A percentile compares a stretch with the other conserved stretches of the same genome.
phyloP scores from a whole-genome alignment of 2,888 invertebrate genomes.

The Malthinus flaveolus region DNA sequence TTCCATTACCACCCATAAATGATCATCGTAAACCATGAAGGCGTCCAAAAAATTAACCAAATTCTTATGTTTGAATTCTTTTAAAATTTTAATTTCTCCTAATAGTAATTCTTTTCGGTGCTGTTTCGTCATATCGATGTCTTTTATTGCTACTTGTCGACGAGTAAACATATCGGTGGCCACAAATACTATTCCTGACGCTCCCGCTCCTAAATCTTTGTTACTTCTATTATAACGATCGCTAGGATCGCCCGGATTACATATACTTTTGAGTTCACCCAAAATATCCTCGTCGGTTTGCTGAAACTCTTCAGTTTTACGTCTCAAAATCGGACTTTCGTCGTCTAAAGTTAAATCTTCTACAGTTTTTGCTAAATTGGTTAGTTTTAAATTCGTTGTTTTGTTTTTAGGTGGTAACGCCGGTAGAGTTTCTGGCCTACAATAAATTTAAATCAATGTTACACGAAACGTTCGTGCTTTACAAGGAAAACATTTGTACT shows the following conservation, averaged over 20 bases:
- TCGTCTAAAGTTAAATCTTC: slow-evolving; percentile 53
- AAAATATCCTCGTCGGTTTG: slow-evolving; percentile 74
- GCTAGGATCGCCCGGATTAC: slow-evolving; percentile 81
- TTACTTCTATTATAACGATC: slow-evolving; percentile 75
- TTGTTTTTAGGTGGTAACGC: slow-evolving; percentile 55
- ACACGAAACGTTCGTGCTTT: neutral
- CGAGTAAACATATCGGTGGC: slow-evolving; percentile 76
- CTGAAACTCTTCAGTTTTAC: slow-evolving; percentile 52
- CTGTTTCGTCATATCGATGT: slow-evolving; percentile 93
- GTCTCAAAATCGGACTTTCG: slow-evolving; percentile 60
- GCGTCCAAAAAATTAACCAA: slow-evolving; percentile 94
- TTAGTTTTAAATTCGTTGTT: slow-evolving; percentile 39
- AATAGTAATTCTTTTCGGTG: slow-evolving; percentile 94
- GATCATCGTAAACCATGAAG: slow-evolving; percentile 81
- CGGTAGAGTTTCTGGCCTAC: slow-evolving; percentile 62
- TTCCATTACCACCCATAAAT: slow-evolving; percentile 97
- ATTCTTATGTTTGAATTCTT: slow-evolving; percentile 91
- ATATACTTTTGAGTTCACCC: slow-evolving; percentile 73
- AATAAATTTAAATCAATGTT: slow-evolving; percentile 8
- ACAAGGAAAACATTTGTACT: neutral
- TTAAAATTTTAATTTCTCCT: slow-evolving; percentile 91
- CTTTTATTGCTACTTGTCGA: slow-evolving; percentile 90
- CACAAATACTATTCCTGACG: slow-evolving; percentile 90
- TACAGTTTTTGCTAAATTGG: slow-evolving; percentile 51
- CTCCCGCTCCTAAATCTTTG: slow-evolving; percentile 88